Conservation (phyloP, 2,797 vertebrate species). For the Phalloptychus januarius region DNA sequence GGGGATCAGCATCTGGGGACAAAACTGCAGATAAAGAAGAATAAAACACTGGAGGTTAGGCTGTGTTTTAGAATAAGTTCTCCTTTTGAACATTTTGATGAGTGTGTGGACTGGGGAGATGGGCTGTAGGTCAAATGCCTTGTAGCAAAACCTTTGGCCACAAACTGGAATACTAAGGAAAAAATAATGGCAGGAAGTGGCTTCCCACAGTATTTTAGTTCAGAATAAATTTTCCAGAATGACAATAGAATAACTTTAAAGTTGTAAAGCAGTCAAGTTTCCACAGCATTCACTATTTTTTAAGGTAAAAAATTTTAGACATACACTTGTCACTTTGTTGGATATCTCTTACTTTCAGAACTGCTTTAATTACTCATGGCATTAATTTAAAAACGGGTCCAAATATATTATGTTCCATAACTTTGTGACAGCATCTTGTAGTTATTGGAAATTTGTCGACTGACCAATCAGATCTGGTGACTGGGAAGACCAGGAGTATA, state of each 20-base stretch:
- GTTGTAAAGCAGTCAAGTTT: not conserved
- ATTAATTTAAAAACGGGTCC: not conserved
- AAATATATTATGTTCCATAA: not conserved
- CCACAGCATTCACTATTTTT: not conserved
- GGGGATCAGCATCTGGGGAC: constrained; percentile 43
- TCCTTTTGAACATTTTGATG: constrained; percentile 59
- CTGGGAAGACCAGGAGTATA: not conserved
- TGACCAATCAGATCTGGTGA: not conserved
- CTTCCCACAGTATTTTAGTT: constrained; percentile 6
- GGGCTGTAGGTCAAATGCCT: constrained; percentile 25
- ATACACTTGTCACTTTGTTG: not conserved
- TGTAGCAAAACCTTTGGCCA: constrained; percentile 23
- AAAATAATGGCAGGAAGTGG: constrained; percentile 13
- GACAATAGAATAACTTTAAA: not conserved
- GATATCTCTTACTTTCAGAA: not conserved
- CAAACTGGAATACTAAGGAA: constrained; percentile 5
- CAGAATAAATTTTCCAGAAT: not conserved
- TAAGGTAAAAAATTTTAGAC: not conserved
- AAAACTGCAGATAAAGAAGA: constrained; percentile 17
- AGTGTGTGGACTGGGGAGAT: constrained; percentile 25
- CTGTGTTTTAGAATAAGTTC: constrained; percentile 40
- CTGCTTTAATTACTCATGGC: not conserved
- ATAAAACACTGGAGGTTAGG: constrained; percentile 25
- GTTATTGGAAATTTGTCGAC: not conserved
- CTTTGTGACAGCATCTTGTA: not conserved